Percentiles rank a stretch among this genome's conserved stretches.
Evolutionary conservation across 2,888 invertebrate genomes (phyloP).

Genomic region (Cephus runcator): DNA sequence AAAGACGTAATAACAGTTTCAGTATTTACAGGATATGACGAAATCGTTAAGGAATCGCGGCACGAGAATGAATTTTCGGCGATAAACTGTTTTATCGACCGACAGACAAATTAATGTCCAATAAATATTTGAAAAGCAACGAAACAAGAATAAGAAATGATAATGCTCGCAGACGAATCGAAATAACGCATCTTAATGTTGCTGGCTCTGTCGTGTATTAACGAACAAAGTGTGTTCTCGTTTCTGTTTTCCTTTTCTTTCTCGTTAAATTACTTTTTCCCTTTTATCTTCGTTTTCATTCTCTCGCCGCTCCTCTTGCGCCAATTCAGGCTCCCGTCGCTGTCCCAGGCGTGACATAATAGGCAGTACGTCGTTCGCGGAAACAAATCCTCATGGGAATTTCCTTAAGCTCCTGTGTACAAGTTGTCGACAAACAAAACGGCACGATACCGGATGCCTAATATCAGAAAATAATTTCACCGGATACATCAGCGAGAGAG

Average conservation of each 20-base stretch:
- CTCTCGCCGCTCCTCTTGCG: neutral
- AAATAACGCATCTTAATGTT: neutral
- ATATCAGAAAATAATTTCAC: neutral
- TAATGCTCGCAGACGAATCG: neutral
- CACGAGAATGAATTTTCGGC: neutral
- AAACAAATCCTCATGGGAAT: neutral
- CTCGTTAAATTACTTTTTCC: neutral
- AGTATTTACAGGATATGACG: neutral
- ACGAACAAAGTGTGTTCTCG: neutral
- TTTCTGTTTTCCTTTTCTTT: neutral
- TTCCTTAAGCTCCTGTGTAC: neutral
- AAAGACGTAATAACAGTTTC: neutral
- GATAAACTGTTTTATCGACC: neutral
- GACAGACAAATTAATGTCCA: neutral
- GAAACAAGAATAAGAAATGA: neutral
- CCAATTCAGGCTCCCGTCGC: constrained; percentile 3
- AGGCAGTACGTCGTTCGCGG: neutral
- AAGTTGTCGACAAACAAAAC: neutral
- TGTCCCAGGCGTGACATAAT: neutral
- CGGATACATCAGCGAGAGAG: neutral
- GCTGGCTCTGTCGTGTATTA: neutral
- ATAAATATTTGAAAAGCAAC: neutral
- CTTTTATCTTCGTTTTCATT: neutral
- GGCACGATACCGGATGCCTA: neutral
- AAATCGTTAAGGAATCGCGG: neutral